These are phyloP conservation scores for Sula dactylatra DNA, from an alignment of 2,113 vertebrate species.

Conservation along the genomic window DNA sequence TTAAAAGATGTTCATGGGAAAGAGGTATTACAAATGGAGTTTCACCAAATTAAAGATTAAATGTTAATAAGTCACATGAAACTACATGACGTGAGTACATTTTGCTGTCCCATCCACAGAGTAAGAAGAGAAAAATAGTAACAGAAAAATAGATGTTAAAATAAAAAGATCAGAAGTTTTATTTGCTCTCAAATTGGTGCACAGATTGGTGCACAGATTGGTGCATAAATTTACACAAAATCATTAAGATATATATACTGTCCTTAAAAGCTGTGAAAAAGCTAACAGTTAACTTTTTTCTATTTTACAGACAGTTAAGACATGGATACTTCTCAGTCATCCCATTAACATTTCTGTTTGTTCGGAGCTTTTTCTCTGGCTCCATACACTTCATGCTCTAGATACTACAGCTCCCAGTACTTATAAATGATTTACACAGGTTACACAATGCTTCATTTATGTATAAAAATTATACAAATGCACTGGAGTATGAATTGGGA, in stretches of 20 bases:
- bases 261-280: not conserved
- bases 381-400: slow-evolving; percentile 35
- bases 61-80: not conserved
- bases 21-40: not conserved
- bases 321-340: not conserved
- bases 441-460: slow-evolving; percentile 56
- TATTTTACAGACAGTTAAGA: not conserved
- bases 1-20: not conserved
- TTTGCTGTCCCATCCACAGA: not conserved
- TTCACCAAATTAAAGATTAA: not conserved
- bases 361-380: slow-evolving; percentile 16
- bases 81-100: not conserved
- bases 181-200: not conserved
- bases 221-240: not conserved
- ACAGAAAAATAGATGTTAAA: not conserved
- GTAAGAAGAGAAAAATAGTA: not conserved
- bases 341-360: not conserved
- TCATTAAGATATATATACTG: not conserved
- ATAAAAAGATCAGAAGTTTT: not conserved
- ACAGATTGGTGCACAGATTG: not conserved
- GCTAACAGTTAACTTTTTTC: not conserved
- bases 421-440: slow-evolving; percentile 37
- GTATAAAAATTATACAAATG: slow-evolving; percentile 38
- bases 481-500: slow-evolving; percentile 27
- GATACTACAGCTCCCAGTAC: not conserved